Conservation (phyloP, 2,113 vertebrate species). For the Litocranius walleri region DNA sequence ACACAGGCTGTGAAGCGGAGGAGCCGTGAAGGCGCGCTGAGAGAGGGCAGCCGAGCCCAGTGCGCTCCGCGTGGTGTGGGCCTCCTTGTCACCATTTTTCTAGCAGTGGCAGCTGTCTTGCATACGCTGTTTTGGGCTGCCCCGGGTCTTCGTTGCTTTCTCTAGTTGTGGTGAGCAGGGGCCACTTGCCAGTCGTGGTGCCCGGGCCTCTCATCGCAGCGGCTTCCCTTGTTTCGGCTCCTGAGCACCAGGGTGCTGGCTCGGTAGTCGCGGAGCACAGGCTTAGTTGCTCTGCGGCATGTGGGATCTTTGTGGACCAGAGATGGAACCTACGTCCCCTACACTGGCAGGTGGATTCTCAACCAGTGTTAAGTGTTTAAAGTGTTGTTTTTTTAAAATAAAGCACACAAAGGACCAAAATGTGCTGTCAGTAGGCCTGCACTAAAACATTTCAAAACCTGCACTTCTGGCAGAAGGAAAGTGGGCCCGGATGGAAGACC, state of each 20-base stretch:
- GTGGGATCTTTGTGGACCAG: neutral
- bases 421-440: neutral
- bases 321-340: neutral
- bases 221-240: neutral
- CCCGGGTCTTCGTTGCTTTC: neutral
- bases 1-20: accelerated
- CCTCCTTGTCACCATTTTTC: neutral
- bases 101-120: neutral
- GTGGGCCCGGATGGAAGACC: neutral
- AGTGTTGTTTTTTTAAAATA: neutral
- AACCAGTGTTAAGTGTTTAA: neutral
- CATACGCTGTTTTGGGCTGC: neutral
- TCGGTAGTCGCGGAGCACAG: accelerated
- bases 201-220: neutral
- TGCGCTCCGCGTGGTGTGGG: accelerated
- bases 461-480: neutral
- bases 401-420: neutral
- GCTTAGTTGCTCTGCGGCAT: neutral
- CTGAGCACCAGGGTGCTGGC: neutral
- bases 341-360: neutral
- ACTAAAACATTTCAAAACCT: neutral
- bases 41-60: neutral
- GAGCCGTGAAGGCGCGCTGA: neutral
- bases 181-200: too few relatives aligned
- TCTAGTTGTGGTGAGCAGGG: neutral